Conservation (phyloP, 2,797 vertebrate species). For the Chrosomus eos region DNA sequence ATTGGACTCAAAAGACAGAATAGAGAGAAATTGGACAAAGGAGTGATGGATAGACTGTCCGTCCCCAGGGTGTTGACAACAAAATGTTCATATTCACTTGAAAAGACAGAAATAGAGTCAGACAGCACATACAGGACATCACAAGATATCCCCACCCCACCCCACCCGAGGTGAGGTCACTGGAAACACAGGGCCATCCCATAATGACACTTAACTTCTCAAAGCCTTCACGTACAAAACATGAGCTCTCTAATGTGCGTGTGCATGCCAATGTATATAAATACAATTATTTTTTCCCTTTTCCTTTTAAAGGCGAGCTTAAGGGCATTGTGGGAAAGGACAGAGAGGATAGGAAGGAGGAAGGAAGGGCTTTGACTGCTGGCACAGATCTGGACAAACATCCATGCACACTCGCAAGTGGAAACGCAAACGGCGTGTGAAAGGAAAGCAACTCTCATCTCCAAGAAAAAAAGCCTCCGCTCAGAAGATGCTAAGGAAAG, state of each 20-base stretch:
- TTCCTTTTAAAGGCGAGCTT: conserved; percentile 31
- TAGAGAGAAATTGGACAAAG: neutral
- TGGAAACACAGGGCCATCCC: conserved; percentile 16
- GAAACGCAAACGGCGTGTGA: conserved; percentile 53
- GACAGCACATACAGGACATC: conserved; percentile 19
- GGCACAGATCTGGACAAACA: conserved; percentile 53
- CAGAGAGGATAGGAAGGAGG: conserved; percentile 47
- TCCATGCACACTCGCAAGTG: conserved; percentile 29
- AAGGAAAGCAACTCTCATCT: conserved; percentile 53
- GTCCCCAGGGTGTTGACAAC: neutral
- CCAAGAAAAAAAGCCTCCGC: conserved; percentile 50
- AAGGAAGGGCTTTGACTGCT: conserved; percentile 60
- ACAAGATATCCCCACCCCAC: conserved; percentile 5
- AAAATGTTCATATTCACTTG: conserved; percentile 22
- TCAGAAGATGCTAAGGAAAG: conserved; percentile 48
- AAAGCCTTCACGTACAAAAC: conserved; percentile 23
- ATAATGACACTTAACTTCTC: conserved; percentile 18
- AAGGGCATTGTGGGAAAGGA: conserved; percentile 54
- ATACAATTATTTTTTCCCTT: conserved; percentile 4
- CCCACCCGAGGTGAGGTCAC: conserved; percentile 26
- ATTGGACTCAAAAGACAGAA: neutral
- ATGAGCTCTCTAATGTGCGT: neutral
- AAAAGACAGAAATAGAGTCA: conserved; percentile 23
- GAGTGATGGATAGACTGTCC: neutral
- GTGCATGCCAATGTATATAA: conserved; percentile 23